These are phyloP conservation scores for Subanguina moxae DNA, from an alignment of 1,140 invertebrate genomes.

Conservation along the genomic window DNA sequence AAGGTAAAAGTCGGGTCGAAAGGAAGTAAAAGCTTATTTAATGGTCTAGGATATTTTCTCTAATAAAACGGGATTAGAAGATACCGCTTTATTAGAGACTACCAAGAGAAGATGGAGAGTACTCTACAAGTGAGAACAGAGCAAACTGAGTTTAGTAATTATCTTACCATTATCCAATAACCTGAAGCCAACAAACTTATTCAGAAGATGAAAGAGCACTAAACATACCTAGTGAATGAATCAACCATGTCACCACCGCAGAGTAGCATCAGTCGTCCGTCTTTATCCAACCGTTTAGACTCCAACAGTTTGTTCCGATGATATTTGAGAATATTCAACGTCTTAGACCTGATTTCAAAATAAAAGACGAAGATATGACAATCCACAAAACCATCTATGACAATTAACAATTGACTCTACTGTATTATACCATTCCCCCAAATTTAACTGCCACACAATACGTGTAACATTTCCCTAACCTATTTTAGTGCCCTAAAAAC, in stretches of 20 bases:
- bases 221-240: constrained; percentile 29
- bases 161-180: constrained; percentile 29
- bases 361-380: not conserved
- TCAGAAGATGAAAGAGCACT: too few species aligned
- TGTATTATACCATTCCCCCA: too few species aligned
- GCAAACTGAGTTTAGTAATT: not conserved
- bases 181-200: too few species aligned
- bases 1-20: not conserved
- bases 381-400: not conserved
- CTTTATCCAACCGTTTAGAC: not conserved
- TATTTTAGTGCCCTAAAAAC: too few species aligned
- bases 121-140: too few species aligned
- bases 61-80: too few species aligned
- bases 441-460: too few species aligned
- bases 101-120: too few species aligned
- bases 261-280: constrained; percentile 27
- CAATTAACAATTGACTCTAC: too few species aligned
- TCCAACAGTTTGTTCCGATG: constrained; percentile 20
- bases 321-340: constrained; percentile 38
- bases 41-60: too few species aligned
- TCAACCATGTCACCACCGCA: constrained; percentile 49
- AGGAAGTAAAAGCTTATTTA: not conserved
- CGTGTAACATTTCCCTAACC: not conserved
- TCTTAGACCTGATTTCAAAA: constrained; percentile 31
- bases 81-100: too few species aligned